Base-by-base conservation (phyloP, 2,797 vertebrate species). In the Petrocephalus schoutedeni region DNA sequence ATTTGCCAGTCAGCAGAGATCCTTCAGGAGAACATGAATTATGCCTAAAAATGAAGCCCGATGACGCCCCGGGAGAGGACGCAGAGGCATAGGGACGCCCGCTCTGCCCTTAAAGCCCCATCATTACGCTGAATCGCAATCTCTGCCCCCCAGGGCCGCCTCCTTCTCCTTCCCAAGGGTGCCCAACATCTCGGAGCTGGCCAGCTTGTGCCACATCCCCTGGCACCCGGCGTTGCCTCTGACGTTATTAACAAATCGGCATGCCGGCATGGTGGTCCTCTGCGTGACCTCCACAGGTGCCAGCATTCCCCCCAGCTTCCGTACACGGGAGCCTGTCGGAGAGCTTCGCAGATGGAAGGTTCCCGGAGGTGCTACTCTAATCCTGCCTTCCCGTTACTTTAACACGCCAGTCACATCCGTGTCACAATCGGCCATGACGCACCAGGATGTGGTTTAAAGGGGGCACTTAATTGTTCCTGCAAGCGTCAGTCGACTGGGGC, bases 401-500 rank as follows among this genome's bases (percentile, higher is more conserved):
- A 32, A 36, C 41, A 80, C 19, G 12, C 74, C 85, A 85, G 23
- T 89, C 71, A 87, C 53, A 54, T 64, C 64, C 32, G 64, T 87
- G 32, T 71, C 87, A 64, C 59, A 49, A 85, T 88, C 14, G 49
- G 59, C 28, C 23, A 59, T 23, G 28, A 84, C 19, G 28, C 36
- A 16, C 82, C 59, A 61, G 82, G 59, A 49, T 57, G 53, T 64
- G 54, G 59, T 49, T 23, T 85, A 3, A 74, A 88, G 86, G 82
- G 49, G 82, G 23, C 8, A 58, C 82, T 36, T 91, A 90, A 90
- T 91, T 90, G 90, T 91, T 91, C 90, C 90, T 67, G 61, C 80
- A 89, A 82, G 90, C 83, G 90, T 88, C 90, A 89, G 56, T 89
- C 85, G 71, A 28, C 84, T 77, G 85, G 88, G 89, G 41, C 71